Conservation (phyloP, 2,888 invertebrate species). For the Agrochola circellaris region DNA sequence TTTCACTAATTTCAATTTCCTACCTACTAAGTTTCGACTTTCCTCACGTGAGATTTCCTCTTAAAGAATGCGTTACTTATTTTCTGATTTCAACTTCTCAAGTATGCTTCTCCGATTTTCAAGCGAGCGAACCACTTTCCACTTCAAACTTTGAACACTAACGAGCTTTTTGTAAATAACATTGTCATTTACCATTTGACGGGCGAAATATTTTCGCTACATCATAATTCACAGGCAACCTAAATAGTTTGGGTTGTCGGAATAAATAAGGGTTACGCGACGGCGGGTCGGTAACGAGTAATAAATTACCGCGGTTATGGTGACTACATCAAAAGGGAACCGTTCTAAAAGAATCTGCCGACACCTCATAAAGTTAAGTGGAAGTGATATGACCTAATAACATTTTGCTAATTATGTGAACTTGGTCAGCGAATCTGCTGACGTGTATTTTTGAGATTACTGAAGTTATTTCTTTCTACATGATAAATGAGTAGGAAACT, state of each 20-base stretch:
- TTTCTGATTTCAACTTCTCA: neutral
- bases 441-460: conserved; percentile 21
- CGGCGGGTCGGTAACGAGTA: conserved; percentile 67
- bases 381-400: conserved; percentile 76
- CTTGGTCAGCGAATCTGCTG: conserved; percentile 63
- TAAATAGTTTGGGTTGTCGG: conserved; percentile 71
- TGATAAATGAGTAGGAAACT: neutral
- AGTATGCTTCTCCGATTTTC: conserved; percentile 10
- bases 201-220: conserved; percentile 51
- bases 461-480: conserved; percentile 2
- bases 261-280: conserved; percentile 70
- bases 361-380: conserved; percentile 73
- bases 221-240: conserved; percentile 69
- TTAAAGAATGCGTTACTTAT: conserved; percentile 10
- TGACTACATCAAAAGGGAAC: conserved; percentile 77
- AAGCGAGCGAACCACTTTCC: conserved; percentile 19
- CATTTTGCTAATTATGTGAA: conserved; percentile 75
- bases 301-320: conserved; percentile 77
- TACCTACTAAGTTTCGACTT: neutral
- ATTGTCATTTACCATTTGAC: conserved; percentile 48
- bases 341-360: conserved; percentile 67
- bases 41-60: neutral
- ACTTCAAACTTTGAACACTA: conserved; percentile 28
- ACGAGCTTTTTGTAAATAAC: conserved; percentile 42
- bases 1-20: neutral